Base-by-base conservation (phyloP, 2,888 invertebrate genomes). In the Drosophila vallismaia region DNA sequence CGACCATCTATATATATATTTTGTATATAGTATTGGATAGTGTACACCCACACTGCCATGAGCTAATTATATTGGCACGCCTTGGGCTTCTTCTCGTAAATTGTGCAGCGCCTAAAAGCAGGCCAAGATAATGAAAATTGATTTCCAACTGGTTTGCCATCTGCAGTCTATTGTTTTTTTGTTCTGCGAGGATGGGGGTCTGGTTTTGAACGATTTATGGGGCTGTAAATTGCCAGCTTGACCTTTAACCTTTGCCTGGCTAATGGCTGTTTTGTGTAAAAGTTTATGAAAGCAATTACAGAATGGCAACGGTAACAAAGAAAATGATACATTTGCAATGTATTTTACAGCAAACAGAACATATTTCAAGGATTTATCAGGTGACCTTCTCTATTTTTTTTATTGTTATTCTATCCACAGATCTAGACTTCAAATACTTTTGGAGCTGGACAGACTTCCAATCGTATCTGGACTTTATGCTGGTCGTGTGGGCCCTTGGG, bases 371-470 rank as follows among this genome's bases (percentile, higher is more conserved):
- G 28, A 5, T 28, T 6, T 28, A 28, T 28, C 28, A 28, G 6
- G 3, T 33, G 9, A 33, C 33, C 10, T 33, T 33, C 10, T 49
- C 9, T 49, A 33, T 14, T 45, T 26, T 10, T 40, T 4, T 12
- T 24, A 19, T 44, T 24, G 3, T 24, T 14, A 38, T 1, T 36
- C 1, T 19, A 5, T 50, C 4, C 14, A 12, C 94, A 99, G 99
- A 99, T 94, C 96, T 99, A 93, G 97, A 99, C 90, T 93, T 94
- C 83, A 95, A 95, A 88, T 96, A 96, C 92, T 99, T 99, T 93
- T 99, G 99, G 99, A 96, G 97, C 89, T 99, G 99, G 99, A 98
- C 98, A 57, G 99, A 99, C 92, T 98, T 99, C 92, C 95, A 96
- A 92, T 98, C 98, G 78, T 99, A 99, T 92, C 92, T 99, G 83